Evolutionary conservation across 1,140 invertebrate species (phyloP), one percentile per base, ranked within the genome.

Genomic region (Trachelipus rathkii): DNA sequence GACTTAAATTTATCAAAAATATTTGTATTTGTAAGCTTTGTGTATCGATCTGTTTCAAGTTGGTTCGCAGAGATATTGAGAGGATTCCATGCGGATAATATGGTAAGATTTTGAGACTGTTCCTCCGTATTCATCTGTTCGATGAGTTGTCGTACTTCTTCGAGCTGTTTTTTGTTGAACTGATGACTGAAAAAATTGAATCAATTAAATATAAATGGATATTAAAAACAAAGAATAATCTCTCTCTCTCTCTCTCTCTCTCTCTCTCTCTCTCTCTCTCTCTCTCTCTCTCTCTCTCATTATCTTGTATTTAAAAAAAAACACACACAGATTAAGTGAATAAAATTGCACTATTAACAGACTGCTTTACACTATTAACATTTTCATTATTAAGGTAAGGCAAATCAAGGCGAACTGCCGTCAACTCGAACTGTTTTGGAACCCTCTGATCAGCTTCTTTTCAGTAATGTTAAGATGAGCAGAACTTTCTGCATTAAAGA

Each of bases 91-190:
- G 13, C 21, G n/a, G 44, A 46, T 53, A 33, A 66, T 33, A 53
- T 33, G 33, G 50, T 33, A 46, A 66, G 21, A 45, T 74, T 66
- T 15, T 60, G n/a, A 0, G 72, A 44, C 9, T 33, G 15, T 33
- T 74, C 66, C 5, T 60, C 10, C 46, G 15, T 53, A 19, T 66
- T 66, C 44, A 74, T 74, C 33, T 74, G 45, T 9, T 66, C 24
- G 46, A 74, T 66, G 15, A 74, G 43, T 33, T 74, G 72, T 24
- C 72, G 44, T 15, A 74, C 46, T 66, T 74, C 72, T 15, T 66
- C 72, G 10, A 74, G 72, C 11, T 74, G 72, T 21, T 74, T 66
- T 6, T 33, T 46, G 33, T 74, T 74, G 50, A 60, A 74, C 43
- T 74, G 72, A 33, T 74, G 72, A 2, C 72, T 74, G 72, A 53